Percentiles rank a stretch among this genome's conserved stretches.
Conservation (phyloP, 2,797 vertebrate genomes). For the Momotus momota region DNA sequence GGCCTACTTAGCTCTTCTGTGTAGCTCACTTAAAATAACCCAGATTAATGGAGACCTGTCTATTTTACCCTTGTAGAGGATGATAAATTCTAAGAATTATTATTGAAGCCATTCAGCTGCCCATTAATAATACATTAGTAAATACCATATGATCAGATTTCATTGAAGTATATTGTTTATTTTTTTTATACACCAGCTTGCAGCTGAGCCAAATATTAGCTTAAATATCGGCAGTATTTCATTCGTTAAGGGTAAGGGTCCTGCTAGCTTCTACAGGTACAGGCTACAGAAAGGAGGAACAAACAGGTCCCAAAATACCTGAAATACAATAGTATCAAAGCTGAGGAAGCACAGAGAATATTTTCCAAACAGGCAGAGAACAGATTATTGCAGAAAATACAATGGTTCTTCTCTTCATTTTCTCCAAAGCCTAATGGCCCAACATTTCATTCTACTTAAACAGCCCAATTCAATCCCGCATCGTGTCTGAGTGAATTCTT, state of each 20-base stretch:
- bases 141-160: slow-evolving; percentile 44
- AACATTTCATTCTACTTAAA: neutral
- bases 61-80: neutral
- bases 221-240: slow-evolving; percentile 40
- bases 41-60: slow-evolving; percentile 44
- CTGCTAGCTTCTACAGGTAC: neutral
- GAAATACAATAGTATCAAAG: neutral
- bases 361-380: neutral
- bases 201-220: slow-evolving; percentile 6
- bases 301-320: neutral
- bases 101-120: neutral
- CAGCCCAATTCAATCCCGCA: neutral
- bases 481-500: neutral
- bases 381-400: neutral
- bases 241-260: neutral
- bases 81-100: slow-evolving; percentile 41
- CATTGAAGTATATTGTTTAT: neutral
- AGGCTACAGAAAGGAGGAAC: neutral
- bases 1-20: neutral
- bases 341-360: neutral
- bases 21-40: slow-evolving; percentile 42
- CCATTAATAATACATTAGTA: slow-evolving; percentile 63
- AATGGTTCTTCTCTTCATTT: neutral
- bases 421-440: neutral
- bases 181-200: neutral